phyloP scores from a whole-genome alignment of 2,888 invertebrate species.

The Rhopalosiphum nymphaeae region DNA sequence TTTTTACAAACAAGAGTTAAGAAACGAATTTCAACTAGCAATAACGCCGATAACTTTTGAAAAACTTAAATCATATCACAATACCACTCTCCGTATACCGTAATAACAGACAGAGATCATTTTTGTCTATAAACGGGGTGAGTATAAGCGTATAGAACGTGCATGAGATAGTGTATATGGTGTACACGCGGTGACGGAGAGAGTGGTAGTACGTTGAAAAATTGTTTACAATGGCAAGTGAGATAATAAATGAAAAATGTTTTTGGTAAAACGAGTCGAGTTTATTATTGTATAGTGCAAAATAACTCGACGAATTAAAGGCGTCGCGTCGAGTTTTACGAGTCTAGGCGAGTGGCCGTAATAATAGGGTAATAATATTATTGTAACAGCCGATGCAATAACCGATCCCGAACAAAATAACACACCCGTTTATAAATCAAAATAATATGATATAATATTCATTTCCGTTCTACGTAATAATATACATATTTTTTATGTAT shows the following conservation, averaged over 20 bases:
- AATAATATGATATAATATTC: background rate
- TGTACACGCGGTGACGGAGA: background rate
- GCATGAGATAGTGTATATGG: background rate
- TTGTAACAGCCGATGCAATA: background rate
- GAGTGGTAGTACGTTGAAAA: background rate
- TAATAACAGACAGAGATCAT: background rate
- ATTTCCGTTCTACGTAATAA: background rate
- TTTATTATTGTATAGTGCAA: constrained; percentile 1
- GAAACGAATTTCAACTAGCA: constrained; percentile 26
- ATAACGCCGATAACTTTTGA: constrained; percentile 36
- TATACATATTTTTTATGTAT: background rate
- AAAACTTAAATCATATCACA: constrained; percentile 7
- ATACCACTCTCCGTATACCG: background rate
- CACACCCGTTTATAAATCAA: background rate
- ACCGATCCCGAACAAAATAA: background rate
- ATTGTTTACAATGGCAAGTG: constrained; percentile 28
- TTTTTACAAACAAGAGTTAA: constrained; percentile 26
- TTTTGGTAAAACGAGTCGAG: constrained; percentile 2
- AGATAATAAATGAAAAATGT: constrained; percentile 46
- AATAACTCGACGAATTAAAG: constrained; percentile 14
- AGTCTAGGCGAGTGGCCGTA: background rate
- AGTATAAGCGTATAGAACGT: background rate
- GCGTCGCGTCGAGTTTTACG: constrained; percentile 33
- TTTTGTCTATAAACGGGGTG: background rate
- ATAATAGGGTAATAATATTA: background rate